Conservation (phyloP, 2,888 invertebrate genomes). For the Drosophila quinaria region DNA sequence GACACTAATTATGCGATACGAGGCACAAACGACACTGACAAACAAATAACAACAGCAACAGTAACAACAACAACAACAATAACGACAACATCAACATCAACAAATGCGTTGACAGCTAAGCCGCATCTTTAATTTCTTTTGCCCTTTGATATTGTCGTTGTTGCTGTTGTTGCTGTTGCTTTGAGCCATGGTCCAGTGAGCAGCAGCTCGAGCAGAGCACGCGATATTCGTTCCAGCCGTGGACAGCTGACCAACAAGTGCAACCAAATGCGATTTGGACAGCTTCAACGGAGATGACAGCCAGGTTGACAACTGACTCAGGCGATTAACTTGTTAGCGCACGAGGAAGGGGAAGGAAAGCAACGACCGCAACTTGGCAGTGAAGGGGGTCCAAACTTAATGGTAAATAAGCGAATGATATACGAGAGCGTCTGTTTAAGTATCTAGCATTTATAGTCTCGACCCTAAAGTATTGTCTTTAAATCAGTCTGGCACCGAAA, state of each 20-base stretch:
- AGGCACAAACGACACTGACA: slow-evolving; percentile 49
- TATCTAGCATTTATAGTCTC: slow-evolving; percentile 6
- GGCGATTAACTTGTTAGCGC: slow-evolving; percentile 42
- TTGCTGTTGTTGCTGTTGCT: slow-evolving; percentile 54
- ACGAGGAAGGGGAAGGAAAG: not conserved
- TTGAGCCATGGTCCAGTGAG: slow-evolving; percentile 72
- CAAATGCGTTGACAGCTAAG: slow-evolving; percentile 72
- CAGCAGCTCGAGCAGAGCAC: slow-evolving; percentile 60
- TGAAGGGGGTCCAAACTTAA: slow-evolving; percentile 2
- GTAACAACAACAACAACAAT: slow-evolving; percentile 42
- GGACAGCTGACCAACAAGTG: slow-evolving; percentile 64
- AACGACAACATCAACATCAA: slow-evolving; percentile 38
- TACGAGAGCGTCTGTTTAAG: slow-evolving; percentile 7
- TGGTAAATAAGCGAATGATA: slow-evolving; percentile 8
- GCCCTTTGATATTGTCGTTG: slow-evolving; percentile 47
- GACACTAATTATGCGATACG: slow-evolving; percentile 76
- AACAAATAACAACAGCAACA: slow-evolving; percentile 48
- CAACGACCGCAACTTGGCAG: not conserved
- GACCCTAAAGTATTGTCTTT: not conserved
- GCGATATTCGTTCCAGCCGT: slow-evolving; percentile 65
- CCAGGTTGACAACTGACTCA: slow-evolving; percentile 69
- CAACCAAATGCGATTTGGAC: slow-evolving; percentile 57
- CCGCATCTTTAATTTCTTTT: slow-evolving; percentile 74
- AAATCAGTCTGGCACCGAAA: slow-evolving; percentile 4
- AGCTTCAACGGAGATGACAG: slow-evolving; percentile 53